These are phyloP conservation scores for Sylvilagus floridanus DNA, from an alignment of 2,797 vertebrate species.

Conservation along the genomic window DNA sequence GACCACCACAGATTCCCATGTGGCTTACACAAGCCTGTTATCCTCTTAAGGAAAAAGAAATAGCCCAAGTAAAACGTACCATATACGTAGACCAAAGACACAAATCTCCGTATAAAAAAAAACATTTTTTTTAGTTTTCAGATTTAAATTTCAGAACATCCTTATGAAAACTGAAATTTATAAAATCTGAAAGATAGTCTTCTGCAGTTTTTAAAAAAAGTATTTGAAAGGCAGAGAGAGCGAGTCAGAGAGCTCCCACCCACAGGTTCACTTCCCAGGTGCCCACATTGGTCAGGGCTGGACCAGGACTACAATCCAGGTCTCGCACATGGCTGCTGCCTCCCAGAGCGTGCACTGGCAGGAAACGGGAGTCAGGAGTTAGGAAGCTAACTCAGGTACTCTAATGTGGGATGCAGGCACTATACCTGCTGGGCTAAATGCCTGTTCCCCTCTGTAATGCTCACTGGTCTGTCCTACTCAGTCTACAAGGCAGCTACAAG, in stretches of 20 bases:
- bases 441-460: not conserved
- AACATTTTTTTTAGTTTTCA: not conserved
- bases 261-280: too few species aligned
- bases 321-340: too few species aligned
- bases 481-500: not conserved
- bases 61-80: not conserved
- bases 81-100: not conserved
- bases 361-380: too few species aligned
- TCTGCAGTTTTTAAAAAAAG: not conserved
- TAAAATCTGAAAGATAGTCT: slow-evolving; percentile 27
- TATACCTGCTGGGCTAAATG: too few species aligned
- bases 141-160: slow-evolving; percentile 6
- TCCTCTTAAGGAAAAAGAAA: not conserved
- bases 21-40: slow-evolving; percentile 6
- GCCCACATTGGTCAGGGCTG: too few species aligned
- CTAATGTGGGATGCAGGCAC: too few species aligned
- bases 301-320: too few species aligned
- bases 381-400: too few species aligned
- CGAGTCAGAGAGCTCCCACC: too few species aligned
- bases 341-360: too few species aligned
- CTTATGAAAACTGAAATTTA: not conserved
- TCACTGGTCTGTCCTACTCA: not conserved
- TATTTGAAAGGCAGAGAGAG: too few species aligned
- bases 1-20: not conserved
- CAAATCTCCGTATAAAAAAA: not conserved